Percentiles rank a stretch among this genome's conserved stretches.
phyloP scores from a whole-genome alignment of 1,140 invertebrate species.

The Drosophila arawakana region DNA sequence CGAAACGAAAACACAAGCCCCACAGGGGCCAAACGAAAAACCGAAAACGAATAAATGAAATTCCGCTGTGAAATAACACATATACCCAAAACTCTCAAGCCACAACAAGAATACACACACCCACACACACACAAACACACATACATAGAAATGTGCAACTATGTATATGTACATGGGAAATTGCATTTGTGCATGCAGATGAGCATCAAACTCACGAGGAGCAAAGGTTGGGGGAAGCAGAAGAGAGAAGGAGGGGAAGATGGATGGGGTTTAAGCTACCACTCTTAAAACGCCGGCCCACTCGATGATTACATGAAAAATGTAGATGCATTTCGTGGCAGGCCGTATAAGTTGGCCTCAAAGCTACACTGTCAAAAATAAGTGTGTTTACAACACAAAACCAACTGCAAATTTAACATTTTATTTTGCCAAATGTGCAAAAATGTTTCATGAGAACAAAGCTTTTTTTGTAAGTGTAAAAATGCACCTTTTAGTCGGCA shows the following conservation, averaged over 20 bases:
- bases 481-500: too few relatives aligned
- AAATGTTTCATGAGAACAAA: too few relatives aligned
- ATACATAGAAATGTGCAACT: constrained; percentile 11
- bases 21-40: constrained; percentile 47
- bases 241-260: background rate
- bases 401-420: too few relatives aligned
- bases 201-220: constrained; percentile 28
- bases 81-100: background rate
- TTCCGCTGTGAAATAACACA: constrained; percentile 46
- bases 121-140: constrained; percentile 13
- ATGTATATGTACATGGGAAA: constrained; percentile 56
- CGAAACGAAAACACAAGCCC: constrained; percentile 46
- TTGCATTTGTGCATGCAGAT: constrained; percentile 70
- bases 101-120: constrained; percentile 16
- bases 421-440: too few relatives aligned
- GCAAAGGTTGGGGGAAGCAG: background rate
- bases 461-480: too few relatives aligned
- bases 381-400: too few relatives aligned
- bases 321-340: constrained; percentile 47
- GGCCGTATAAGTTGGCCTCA: constrained; percentile 19
- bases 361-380: background rate
- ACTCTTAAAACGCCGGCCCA: background rate
- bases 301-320: constrained; percentile 58
- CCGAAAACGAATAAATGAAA: constrained; percentile 65
- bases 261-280: background rate